Evolutionary conservation across 35 echinoderm and acorn worm species (phyloP).

Genomic region (Strongylocentrotus purpuratus): DNA sequence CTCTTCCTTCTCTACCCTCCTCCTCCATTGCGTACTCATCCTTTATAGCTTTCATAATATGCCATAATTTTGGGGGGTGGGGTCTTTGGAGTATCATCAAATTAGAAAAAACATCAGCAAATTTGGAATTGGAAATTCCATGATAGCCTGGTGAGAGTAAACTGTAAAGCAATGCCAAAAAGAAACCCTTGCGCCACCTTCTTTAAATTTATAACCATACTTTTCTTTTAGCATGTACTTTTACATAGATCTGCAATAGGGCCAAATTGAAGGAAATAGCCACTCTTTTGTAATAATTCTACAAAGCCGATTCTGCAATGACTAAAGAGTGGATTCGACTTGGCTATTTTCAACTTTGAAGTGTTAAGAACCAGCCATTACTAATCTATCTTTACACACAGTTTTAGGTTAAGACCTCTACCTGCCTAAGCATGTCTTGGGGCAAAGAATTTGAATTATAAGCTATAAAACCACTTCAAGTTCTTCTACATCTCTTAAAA

Average conservation of each 20-base stretch:
- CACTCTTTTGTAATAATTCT: too few relatives aligned
- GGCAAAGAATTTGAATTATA: neutral
- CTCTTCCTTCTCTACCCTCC: too few relatives aligned
- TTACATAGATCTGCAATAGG: too few relatives aligned
- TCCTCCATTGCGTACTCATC: neutral
- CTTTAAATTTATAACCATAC: neutral
- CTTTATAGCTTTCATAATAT: too few relatives aligned
- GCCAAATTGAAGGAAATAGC: too few relatives aligned
- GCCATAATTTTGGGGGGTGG: too few relatives aligned
- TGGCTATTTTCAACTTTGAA: neutral
- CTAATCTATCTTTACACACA: neutral
- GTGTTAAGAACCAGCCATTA: neutral
- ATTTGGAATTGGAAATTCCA: too few relatives aligned
- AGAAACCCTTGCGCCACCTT: neutral
- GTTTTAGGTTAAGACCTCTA: neutral
- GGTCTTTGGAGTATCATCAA: too few relatives aligned
- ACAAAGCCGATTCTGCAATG: neutral
- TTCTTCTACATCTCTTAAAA: neutral
- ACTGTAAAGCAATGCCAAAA: too few relatives aligned
- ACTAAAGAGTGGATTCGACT: neutral
- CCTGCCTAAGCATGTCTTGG: neutral
- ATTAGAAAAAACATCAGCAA: too few relatives aligned
- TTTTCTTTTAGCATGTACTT: too few relatives aligned
- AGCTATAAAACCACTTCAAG: neutral
- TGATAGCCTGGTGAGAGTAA: too few relatives aligned